Evolutionary conservation across 2,797 vertebrate species (phyloP), one percentile per base, ranked within the genome.

Genomic region (Phrynocephalus guinanensis): DNA sequence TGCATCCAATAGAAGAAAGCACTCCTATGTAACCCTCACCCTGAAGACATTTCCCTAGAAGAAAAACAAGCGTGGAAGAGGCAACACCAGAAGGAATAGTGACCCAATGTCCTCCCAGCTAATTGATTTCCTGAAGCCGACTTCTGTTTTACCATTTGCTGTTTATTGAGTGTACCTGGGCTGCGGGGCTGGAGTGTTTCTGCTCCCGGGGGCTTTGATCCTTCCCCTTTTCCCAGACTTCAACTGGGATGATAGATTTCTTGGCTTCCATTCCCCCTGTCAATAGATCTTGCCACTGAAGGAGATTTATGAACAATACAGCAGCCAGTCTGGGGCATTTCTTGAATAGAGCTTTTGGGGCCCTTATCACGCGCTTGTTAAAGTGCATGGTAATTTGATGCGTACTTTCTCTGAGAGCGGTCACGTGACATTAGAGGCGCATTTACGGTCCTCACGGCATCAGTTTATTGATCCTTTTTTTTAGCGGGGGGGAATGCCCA

Each of bases 61-160:
- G 90, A 22, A 79, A 82, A 44, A 87, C 68, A 91, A 30, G 30
- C 18, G 16, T 81, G 48, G 68, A 82, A 71, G 38, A 90, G 38
- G 26, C 16, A 10, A 50, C 5, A 2, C 81, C 52, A 16, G 1
- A 13, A 1, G 1, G 44, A 78, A 18, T 44, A 0, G 0, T 70
- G 67, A 22, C 13, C 73, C 38, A 11, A 66, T 88, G 33, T 10
- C 66, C 75, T 3, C 75, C 30, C 80, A 9, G 63, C 3, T n/a
- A 82, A 91, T 56, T 80, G 93, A 84, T 94, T 93, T 94, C 88
- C 90, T 85, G 86, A 7, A 67, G 83, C 85, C 75, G 30, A 28
- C 0, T n/a, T 60, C 84, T 87, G 71, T 1, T 79, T 63, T 83
- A n/a, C 86, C 11, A 0, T 30, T 73, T 11, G 84, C 72, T 85